These are phyloP conservation scores for Myxocyprinus asiaticus DNA, from an alignment of 2,113 vertebrate genomes.

Conservation along the genomic window DNA sequence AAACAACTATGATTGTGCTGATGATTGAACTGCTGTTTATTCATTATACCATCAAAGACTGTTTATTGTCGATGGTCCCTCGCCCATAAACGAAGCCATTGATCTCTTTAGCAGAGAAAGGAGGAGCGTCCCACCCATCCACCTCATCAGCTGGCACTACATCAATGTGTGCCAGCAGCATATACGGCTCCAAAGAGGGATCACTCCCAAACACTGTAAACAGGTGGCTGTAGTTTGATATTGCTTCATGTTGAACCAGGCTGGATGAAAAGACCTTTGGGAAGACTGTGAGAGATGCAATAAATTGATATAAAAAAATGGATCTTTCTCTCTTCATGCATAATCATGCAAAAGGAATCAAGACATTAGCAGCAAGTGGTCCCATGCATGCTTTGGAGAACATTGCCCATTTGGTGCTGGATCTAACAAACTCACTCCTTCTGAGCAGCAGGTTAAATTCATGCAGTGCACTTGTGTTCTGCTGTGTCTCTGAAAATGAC, in stretches of 20 bases:
- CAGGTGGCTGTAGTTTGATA: constrained; percentile 89
- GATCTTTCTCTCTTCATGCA: too few relatives aligned
- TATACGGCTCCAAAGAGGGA: constrained; percentile 79
- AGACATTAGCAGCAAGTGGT: too few relatives aligned
- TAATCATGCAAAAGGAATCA: too few relatives aligned
- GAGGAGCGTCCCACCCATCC: constrained; percentile 87
- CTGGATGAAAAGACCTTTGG: constrained; percentile 85
- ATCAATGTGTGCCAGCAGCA: constrained; percentile 91
- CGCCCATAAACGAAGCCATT: constrained; percentile 92
- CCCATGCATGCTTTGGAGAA: neutral
- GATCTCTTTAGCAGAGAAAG: constrained; percentile 87
- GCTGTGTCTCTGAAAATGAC: constrained; percentile 70
- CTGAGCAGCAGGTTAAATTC: constrained; percentile 81
- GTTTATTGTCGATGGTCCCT: constrained; percentile 92
- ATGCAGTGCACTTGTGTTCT: constrained; percentile 81
- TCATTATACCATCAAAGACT: constrained; percentile 78
- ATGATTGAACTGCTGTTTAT: too few relatives aligned
- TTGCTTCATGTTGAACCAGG: constrained; percentile 84
- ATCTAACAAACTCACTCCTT: constrained; percentile 72
- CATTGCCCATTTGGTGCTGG: neutral
- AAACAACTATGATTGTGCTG: too few relatives aligned
- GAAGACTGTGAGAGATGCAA: constrained; percentile 76
- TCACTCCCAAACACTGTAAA: constrained; percentile 81
- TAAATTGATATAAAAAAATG: neutral
- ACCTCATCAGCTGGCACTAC: constrained; percentile 86